Conservation (phyloP, 1,140 invertebrate species). For the Anadara kagoshimensis region DNA sequence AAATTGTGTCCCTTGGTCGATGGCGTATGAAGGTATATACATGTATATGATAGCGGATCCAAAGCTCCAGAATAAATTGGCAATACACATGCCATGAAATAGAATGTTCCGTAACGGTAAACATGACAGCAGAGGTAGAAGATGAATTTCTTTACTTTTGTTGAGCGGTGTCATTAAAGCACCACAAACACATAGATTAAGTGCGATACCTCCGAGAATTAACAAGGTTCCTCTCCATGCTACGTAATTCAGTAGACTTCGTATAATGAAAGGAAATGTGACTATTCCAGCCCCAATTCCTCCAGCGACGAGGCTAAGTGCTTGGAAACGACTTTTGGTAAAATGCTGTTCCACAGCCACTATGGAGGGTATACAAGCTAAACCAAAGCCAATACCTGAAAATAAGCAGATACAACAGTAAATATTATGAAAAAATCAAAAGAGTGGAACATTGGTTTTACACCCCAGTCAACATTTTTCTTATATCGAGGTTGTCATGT, state of each 20-base stretch:
- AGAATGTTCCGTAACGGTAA: slow-evolving; percentile 62
- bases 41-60: slow-evolving; percentile 69
- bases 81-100: slow-evolving; percentile 68
- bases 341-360: slow-evolving; percentile 67
- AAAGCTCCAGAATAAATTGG: slow-evolving; percentile 71
- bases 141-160: slow-evolving; percentile 53
- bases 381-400: slow-evolving; percentile 67
- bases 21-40: slow-evolving; percentile 68
- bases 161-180: slow-evolving; percentile 71
- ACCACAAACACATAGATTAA: slow-evolving; percentile 92
- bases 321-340: slow-evolving; percentile 56
- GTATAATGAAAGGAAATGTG: slow-evolving; percentile 63
- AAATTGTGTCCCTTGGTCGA: slow-evolving; percentile 57
- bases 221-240: slow-evolving; percentile 91
- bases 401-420: no score
- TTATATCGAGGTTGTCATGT: no score
- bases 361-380: slow-evolving; percentile 68
- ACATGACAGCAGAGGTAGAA: slow-evolving; percentile 65
- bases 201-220: slow-evolving; percentile 87
- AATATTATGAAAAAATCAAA: no score
- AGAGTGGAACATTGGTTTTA: no score
- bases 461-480: no score
- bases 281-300: slow-evolving; percentile 68
- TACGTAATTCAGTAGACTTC: slow-evolving; percentile 58
- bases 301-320: slow-evolving; percentile 59